Evolutionary conservation across 1,140 invertebrate species (phyloP), one percentile per base, ranked within the genome.

Genomic region (Panulirus ornatus): DNA sequence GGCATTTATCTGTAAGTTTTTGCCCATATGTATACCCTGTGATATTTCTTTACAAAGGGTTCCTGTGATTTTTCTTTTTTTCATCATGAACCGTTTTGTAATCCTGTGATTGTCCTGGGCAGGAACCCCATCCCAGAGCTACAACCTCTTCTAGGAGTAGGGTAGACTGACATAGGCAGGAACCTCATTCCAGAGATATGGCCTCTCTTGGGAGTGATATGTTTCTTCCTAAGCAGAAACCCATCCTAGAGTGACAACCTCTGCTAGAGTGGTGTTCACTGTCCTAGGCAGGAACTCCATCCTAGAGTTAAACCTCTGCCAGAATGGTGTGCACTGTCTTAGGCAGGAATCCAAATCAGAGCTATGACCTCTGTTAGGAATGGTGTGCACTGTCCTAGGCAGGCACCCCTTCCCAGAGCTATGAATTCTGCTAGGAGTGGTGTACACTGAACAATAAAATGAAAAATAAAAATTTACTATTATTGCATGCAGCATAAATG

Each of bases 31-130:
- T 89, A 89, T 89, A 89, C 87, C 87, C 87, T 89, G 87, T 89
- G 87, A 89, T 89, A 89, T 89, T 89, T 89, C 87, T 89, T 89
- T 89, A 89, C 87, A 83, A 89, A 89, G 87, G 87, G 87, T 89
- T 89, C 87, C 87, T 89, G 87, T 89, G 78, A 73, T 89, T 89
- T 79, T 89, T 89, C 66, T 51, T 83, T 89, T 76, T 83, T 58
- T 89, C 51, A 58, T 83, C 70, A 75, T 83, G 87, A 89, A 89
- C 85, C 87, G 36, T 89, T 89, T 89, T 89, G 87, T 89, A 89
- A 89, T 89, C 87, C 87, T 89, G 87, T 89, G 87, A 89, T 89
- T 89, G 79, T 89, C 78, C 87, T 89, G 87, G 79, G 87, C 87
- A 89, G 87, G 87, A 89, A 89, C 87, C 87, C 87, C 78, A 73